Conservation (phyloP, 2,888 invertebrate species). For the Gryllus longicercus region DNA sequence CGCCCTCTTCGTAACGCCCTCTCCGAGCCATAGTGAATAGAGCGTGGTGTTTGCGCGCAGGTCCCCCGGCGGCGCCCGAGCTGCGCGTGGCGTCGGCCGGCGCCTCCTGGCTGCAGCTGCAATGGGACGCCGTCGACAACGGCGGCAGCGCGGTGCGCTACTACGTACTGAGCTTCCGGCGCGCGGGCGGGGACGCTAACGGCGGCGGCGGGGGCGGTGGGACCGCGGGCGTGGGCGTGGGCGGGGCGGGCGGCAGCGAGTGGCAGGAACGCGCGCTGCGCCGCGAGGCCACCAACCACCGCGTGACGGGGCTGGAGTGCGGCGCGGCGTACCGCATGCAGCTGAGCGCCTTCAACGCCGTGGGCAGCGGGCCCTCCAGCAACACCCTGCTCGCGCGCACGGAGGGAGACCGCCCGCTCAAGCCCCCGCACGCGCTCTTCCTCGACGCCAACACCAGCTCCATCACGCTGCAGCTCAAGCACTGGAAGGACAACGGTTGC, state of each 20-base stretch:
- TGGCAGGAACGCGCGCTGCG: conserved; percentile 43
- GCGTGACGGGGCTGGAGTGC: conserved; percentile 41
- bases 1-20: too few relatives aligned
- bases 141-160: conserved; percentile 45
- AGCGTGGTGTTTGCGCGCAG: conserved; percentile 36
- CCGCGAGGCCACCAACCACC: conserved; percentile 40
- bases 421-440: conserved; percentile 42
- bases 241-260: conserved; percentile 37
- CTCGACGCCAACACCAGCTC: conserved; percentile 43
- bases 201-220: neutral
- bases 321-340: conserved; percentile 43
- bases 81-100: conserved; percentile 43
- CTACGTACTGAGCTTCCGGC: conserved; percentile 43
- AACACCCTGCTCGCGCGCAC: conserved; percentile 42
- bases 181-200: conserved; percentile 32
- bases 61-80: conserved; percentile 44
- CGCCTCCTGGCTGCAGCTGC: conserved; percentile 43
- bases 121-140: conserved; percentile 45
- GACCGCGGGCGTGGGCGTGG: neutral
- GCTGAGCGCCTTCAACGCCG: conserved; percentile 42
- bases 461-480: conserved; percentile 43
- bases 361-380: conserved; percentile 44
- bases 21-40: too few relatives aligned
- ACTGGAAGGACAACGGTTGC: conserved; percentile 44
- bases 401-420: conserved; percentile 43